Evolutionary conservation across 2,888 invertebrate genomes (phyloP).

Genomic region (Temnothorax unifasciatus): DNA sequence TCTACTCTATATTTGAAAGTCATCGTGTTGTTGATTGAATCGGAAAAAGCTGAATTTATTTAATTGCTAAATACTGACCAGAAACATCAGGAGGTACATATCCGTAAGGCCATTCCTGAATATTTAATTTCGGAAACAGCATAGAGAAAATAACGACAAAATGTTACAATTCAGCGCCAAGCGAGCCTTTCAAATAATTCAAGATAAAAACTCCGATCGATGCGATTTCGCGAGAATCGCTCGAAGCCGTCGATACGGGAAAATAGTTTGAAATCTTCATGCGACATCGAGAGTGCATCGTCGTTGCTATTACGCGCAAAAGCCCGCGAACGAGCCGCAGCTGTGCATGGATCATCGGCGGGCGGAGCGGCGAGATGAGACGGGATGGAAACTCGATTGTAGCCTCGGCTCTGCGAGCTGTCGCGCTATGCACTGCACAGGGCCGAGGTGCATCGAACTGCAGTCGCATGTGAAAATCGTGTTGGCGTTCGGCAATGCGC

Average conservation of each 20-base stretch:
- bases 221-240: constrained; percentile 1
- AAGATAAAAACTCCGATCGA: background rate
- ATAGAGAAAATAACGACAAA: background rate
- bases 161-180: background rate
- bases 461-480: constrained; percentile 64
- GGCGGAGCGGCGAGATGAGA: constrained; percentile 48
- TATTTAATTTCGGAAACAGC: background rate
- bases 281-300: constrained; percentile 24
- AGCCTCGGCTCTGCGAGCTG: constrained; percentile 33
- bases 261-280: constrained; percentile 36
- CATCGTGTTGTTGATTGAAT: background rate
- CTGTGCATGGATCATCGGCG: constrained; percentile 44
- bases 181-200: background rate
- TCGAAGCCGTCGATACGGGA: constrained; percentile 7
- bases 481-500: constrained; percentile 56
- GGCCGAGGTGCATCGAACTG: constrained; percentile 36
- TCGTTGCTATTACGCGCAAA: constrained; percentile 15
- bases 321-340: constrained; percentile 49
- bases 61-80: background rate
- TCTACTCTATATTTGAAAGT: background rate
- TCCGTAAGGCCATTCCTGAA: background rate
- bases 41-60: constrained; percentile 7
- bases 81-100: background rate
- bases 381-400: constrained; percentile 60
- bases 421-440: background rate